Conservation (phyloP, 2,888 invertebrate species). For the Chaetogeoica ovagalla region DNA sequence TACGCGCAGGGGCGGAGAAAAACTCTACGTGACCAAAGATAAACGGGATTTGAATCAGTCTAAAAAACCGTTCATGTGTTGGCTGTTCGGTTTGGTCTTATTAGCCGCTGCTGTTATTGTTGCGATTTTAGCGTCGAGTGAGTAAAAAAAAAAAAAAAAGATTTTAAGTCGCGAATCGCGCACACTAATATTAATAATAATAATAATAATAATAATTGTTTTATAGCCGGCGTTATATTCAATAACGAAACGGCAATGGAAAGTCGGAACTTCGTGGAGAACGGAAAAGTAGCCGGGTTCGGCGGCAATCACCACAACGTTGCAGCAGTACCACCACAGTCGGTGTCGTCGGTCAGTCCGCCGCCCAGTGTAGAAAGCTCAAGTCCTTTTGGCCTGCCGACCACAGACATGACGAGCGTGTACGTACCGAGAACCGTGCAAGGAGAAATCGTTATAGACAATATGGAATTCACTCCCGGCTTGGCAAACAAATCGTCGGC, state of each 20-base stretch:
- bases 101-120: conserved; percentile 70
- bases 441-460: conserved; percentile 70
- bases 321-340: conserved; percentile 55
- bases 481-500: conserved; percentile 67
- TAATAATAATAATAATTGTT: neutral
- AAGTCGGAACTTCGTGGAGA: conserved; percentile 65
- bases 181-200: neutral
- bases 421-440: conserved; percentile 72
- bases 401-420: conserved; percentile 63
- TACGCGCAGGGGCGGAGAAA: conserved; percentile 65
- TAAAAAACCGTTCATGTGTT: conserved; percentile 64
- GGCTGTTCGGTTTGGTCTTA: conserved; percentile 70
- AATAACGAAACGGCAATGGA: conserved; percentile 67
- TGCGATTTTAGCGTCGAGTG: conserved; percentile 75
- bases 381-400: conserved; percentile 59
- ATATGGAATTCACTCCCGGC: conserved; percentile 67
- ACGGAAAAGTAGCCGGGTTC: conserved; percentile 63
- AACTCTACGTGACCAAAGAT: conserved; percentile 79
- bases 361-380: conserved; percentile 58
- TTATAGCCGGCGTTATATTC: conserved; percentile 70
- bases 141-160: conserved; percentile 59
- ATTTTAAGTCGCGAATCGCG: too few species aligned
- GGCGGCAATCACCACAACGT: conserved; percentile 52
- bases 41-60: conserved; percentile 61
- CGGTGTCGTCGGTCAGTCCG: conserved; percentile 57